Evolutionary conservation across 2,888 invertebrate genomes (phyloP).

Genomic region (Andricus curvator): DNA sequence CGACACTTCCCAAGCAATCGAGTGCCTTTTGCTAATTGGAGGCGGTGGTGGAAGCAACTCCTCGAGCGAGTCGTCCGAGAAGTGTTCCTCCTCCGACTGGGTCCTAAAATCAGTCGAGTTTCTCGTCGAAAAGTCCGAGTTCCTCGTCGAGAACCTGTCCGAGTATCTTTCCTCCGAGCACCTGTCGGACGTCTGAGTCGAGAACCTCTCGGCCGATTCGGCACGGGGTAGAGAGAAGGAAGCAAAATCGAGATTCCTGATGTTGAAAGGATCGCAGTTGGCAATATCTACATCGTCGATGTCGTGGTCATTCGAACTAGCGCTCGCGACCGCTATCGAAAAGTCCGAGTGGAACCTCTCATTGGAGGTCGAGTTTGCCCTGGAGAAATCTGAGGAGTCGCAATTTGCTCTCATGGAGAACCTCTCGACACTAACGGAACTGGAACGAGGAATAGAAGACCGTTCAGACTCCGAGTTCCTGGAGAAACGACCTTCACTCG

Average conservation of each 20-base stretch:
- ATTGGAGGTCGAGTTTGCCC: slow-evolving; percentile 75
- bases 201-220: slow-evolving; percentile 68
- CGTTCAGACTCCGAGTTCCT: slow-evolving; percentile 73
- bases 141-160: slow-evolving; percentile 73
- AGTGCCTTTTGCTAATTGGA: slow-evolving; percentile 84
- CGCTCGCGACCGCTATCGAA: slow-evolving; percentile 75
- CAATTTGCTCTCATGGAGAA: slow-evolving; percentile 76
- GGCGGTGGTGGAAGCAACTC: slow-evolving; percentile 86
- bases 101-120: slow-evolving; percentile 76
- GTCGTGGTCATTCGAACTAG: slow-evolving; percentile 74
- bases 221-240: slow-evolving; percentile 69
- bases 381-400: slow-evolving; percentile 75
- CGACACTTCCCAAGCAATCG: slow-evolving; percentile 93
- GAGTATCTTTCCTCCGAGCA: slow-evolving; percentile 72
- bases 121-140: slow-evolving; percentile 74
- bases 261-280: slow-evolving; percentile 74
- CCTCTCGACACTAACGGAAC: slow-evolving; percentile 74
- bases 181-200: slow-evolving; percentile 69
- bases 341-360: slow-evolving; percentile 76
- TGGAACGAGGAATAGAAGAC: slow-evolving; percentile 75
- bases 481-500: slow-evolving; percentile 71
- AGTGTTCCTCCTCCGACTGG: slow-evolving; percentile 81
- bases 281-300: slow-evolving; percentile 67
- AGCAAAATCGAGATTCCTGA: slow-evolving; percentile 73
- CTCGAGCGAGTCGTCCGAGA: slow-evolving; percentile 92